Percentiles rank a stretch among this genome's conserved stretches.
Conservation (phyloP, 2,888 invertebrate genomes). For the Bruchidius siliquastri region DNA sequence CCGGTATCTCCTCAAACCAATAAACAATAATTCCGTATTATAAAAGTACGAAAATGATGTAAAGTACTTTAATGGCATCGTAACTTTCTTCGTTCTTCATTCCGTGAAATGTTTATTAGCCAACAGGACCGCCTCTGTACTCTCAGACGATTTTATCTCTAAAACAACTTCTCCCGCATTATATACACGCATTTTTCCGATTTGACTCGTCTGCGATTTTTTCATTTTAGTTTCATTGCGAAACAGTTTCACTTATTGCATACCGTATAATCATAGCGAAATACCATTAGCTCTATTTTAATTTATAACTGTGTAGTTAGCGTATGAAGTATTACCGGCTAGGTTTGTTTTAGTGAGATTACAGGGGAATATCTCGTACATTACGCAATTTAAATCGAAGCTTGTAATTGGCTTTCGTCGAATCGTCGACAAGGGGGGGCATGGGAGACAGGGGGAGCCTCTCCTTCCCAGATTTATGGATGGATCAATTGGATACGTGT, state of each 20-base stretch:
- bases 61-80: not conserved
- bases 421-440: not conserved
- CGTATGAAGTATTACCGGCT: not conserved
- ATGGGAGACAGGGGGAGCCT: too few relatives aligned
- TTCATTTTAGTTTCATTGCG: not conserved
- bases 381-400: not conserved
- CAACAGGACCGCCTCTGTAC: not conserved
- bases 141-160: not conserved
- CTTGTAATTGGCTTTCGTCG: not conserved
- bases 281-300: not conserved
- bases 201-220: not conserved
- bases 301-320: not conserved
- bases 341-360: not conserved
- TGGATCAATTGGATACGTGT: too few relatives aligned
- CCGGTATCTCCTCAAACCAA: not conserved
- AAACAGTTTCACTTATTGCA: not conserved
- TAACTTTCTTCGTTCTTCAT: not conserved
- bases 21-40: not conserved
- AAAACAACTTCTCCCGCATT: not conserved
- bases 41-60: not conserved
- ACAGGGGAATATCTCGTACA: not conserved
- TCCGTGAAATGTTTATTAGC: not conserved
- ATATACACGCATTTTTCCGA: not conserved
- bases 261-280: not conserved
- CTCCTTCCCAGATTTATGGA: too few relatives aligned